Base-by-base conservation (phyloP, 2,888 invertebrate species). In the Incurvaria masculella region DNA sequence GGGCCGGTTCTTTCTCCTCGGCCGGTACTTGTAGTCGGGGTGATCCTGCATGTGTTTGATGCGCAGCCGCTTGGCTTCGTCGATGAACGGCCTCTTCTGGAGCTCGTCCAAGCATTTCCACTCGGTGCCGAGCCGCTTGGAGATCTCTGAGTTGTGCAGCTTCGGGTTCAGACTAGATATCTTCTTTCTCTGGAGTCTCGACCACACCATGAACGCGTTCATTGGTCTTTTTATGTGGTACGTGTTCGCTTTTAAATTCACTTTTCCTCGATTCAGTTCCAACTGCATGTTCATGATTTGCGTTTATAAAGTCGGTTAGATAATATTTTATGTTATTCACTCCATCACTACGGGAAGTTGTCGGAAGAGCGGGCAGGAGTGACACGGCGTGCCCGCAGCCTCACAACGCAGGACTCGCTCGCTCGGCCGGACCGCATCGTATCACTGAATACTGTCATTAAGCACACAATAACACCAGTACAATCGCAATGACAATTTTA, bases 141-240 rank as follows among this genome's bases (percentile, higher is more conserved):
- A 89, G 59, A 94, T 94, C 65, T 88, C 87, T 0, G 87, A 86
- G 58, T 88, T 88, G 65, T 88, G 88, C 57, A 88, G 74, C 59
- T 87, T 88, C 48, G 93, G 93, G 63, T 93, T 89, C 64, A 91
- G 85, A 64, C 85, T 81, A 0, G 92, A 90, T 67, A 93, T 92
- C 62, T 90, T 89, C 61, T 90, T 85, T 42, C 93, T 69, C 61
- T 96, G 96, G 41, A 94, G 76, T 48, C 96, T 76, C 10, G 95
- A 95, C 96, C 97, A 97, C 14, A 97, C 97, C 97, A 97, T 97
- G 75, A 97, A 97, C 1, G 97, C 97, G 71, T 97, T 97, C 97
- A 97, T 97, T 14, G 97, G 97, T 56, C 97, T 80, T 66, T 97
- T 97, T 59, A 97, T 95, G 68, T 96, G 94, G 49, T 72, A 76